These are phyloP conservation scores for Cephalopterus ornatus DNA, from an alignment of 2,113 vertebrate species.

Conservation along the genomic window DNA sequence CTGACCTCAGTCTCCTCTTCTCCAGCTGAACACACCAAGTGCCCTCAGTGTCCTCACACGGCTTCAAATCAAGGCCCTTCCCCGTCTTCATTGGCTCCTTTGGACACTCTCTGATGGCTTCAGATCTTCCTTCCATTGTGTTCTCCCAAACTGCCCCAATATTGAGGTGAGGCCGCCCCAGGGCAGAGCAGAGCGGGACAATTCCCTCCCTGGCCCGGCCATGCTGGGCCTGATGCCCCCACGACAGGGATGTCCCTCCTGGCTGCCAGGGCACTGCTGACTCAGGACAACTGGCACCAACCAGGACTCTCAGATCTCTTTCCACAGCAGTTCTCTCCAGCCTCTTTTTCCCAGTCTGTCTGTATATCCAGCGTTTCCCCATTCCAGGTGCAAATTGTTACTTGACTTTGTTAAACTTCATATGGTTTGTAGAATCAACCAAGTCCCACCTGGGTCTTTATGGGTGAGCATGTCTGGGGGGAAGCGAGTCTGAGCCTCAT, in stretches of 20 bases:
- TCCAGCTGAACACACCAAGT: neutral
- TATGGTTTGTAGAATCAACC: rapidly evolving
- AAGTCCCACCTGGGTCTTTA: neutral
- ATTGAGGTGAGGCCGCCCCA: neutral
- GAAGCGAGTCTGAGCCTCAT: neutral
- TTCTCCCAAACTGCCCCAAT: neutral
- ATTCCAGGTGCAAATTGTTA: neutral
- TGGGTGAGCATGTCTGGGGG: too few relatives aligned
- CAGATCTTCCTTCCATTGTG: neutral
- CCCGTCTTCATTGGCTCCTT: rapidly evolving
- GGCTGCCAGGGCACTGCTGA: neutral
- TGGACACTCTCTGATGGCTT: neutral
- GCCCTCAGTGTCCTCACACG: neutral
- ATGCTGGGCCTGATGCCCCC: neutral
- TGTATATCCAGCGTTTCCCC: rapidly evolving
- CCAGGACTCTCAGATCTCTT: neutral
- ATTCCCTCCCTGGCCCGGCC: neutral
- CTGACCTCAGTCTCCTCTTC: neutral
- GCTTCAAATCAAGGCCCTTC: too few relatives aligned
- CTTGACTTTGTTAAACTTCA: neutral
- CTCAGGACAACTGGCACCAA: neutral
- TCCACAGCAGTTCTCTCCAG: neutral
- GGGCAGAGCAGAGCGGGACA: neutral
- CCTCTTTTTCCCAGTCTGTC: neutral
- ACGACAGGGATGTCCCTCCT: neutral